Conservation (phyloP, 2,113 vertebrate species). For the Oryctolagus cuniculus region mOryCun1.1 NC_091447.1:4239501-4240000, state of each 20-base stretch:
- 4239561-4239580: background rate
- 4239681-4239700: background rate
- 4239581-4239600: slow-evolving; percentile 36
- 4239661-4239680: slow-evolving; percentile 35
- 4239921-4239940: too few species aligned
- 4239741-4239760: background rate
- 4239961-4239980: too few species aligned
- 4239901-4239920: too few species aligned
- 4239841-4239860: background rate
- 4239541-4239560: background rate
- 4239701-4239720: slow-evolving; percentile 15
- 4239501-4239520: background rate
- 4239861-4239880: slow-evolving; percentile 1
- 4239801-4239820: slow-evolving; percentile 13
- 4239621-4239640: background rate
- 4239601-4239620: background rate
- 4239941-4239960: too few species aligned
- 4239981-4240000: too few species aligned
- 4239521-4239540: background rate
- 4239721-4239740: background rate
- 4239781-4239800: slow-evolving; percentile 8
- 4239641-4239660: background rate
- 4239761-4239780: background rate
- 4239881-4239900: background rate
- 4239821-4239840: slow-evolving; percentile 8